Base-by-base conservation (phyloP, 2,113 vertebrate genomes). In the Ploceus nigricollis region DNA sequence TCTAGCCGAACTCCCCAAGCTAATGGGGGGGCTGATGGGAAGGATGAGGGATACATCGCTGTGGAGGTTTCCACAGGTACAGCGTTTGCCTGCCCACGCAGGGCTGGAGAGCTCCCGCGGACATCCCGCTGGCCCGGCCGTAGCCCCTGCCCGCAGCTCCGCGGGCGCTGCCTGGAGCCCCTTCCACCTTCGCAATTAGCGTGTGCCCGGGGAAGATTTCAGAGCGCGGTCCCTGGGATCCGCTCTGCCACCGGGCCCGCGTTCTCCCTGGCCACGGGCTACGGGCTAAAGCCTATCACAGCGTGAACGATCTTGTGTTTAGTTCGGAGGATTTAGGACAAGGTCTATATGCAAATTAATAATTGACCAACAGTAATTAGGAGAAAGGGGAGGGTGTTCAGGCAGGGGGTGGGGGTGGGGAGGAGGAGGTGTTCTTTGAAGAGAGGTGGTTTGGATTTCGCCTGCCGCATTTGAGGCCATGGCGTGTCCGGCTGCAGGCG, bases 311-410 rank as follows among this genome's bases (percentile, higher is more conserved):
- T 54, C 88, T 42, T 8, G 78, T 21, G 47, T 58, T 83, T 37
- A 58, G 82, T 87, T 73, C 57, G 24, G 61, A 60, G 93, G 87
- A 60, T 94, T 95, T 82, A 90, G 92, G 84, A 64, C 81, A 70
- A 89, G 61, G 57, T 85, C 92, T 96, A 83, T 88, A 93, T 89
- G 93, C 92, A 93, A 96, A 97, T 96, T 97, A 94, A 96, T 93
- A 96, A 94, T 91, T 94, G 92, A 93, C 94, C 89, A 72, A 51
- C 92, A 85, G 71, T 93, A 95, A 96, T 95, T 85, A 87, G 94
- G 48, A 47, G 83, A 64, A 88, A 78, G 73, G 66, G 85, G 91
- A 63, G 83, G 73, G 83, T 53, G 63, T 31, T 61, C 76, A 17
- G 45, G 60, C 45, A 33, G 61, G 42, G 60, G 18, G 30, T 16